A percentile compares a stretch with the other conserved stretches of the same genome.
These are phyloP conservation scores for Lepidurus couesii DNA, from an alignment of 1,140 invertebrate genomes.

Conservation along the genomic window DNA sequence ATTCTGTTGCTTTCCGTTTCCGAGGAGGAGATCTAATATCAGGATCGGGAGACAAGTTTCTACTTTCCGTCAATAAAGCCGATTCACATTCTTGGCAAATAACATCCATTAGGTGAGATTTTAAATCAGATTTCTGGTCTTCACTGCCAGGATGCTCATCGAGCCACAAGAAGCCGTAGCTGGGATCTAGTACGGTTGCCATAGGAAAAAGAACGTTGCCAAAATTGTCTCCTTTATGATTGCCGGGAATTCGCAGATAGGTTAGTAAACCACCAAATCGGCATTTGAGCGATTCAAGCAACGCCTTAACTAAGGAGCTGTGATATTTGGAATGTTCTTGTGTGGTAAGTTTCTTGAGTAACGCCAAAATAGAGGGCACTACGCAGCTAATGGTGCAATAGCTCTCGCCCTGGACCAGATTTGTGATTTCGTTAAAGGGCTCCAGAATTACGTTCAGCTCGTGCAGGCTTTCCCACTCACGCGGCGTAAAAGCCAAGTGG, in stretches of 20 bases:
- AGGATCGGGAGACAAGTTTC: too few relatives aligned
- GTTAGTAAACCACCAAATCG: neutral
- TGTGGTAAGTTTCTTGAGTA: neutral
- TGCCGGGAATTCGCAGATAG: neutral
- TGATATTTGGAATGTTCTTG: neutral
- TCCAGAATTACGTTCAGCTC: neutral
- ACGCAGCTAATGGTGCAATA: neutral
- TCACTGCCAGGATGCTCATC: too few relatives aligned
- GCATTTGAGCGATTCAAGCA: neutral
- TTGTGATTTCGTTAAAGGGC: neutral
- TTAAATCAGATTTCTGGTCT: too few relatives aligned
- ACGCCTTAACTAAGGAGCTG: neutral
- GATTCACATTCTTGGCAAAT: too few relatives aligned
- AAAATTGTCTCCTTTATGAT: neutral
- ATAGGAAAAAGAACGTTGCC: too few relatives aligned
- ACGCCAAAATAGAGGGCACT: neutral
- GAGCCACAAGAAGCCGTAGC: too few relatives aligned
- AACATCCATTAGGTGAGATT: too few relatives aligned
- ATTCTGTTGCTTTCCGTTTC: too few relatives aligned
- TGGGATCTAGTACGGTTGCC: too few relatives aligned
- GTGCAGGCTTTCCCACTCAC: neutral
- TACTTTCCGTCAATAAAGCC: too few relatives aligned
- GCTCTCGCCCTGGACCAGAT: neutral
- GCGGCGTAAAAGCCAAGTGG: neutral
- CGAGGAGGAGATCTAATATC: too few relatives aligned